A percentile compares a stretch with the other conserved stretches of the same genome.
phyloP scores from a whole-genome alignment of 2,113 vertebrate species.

The Cichladusa arquata region DNA sequence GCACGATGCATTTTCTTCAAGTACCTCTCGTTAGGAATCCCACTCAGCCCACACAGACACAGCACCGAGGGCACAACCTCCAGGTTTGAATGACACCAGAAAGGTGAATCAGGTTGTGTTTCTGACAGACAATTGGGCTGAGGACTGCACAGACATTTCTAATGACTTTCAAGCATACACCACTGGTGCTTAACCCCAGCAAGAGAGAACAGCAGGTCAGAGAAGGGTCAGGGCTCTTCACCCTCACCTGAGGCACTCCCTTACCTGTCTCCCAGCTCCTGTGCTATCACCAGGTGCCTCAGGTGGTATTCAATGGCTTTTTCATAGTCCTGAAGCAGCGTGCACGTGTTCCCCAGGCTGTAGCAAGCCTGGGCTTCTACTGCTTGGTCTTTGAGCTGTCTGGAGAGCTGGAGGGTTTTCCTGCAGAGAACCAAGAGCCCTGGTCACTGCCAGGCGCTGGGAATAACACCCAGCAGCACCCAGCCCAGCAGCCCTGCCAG shows the following conservation, averaged over 20 bases:
- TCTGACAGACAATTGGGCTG: background rate
- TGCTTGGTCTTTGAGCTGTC: constrained; percentile 91
- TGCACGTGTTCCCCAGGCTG: constrained; percentile 95
- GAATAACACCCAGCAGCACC: rapidly evolving
- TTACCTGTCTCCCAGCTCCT: constrained; percentile 93
- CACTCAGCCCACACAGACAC: background rate
- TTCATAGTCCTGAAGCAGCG: constrained; percentile 89
- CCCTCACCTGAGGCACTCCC: background rate
- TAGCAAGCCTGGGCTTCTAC: constrained; percentile 98
- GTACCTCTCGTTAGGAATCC: background rate
- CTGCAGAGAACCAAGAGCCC: constrained; percentile 52
- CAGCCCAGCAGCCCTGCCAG: background rate
- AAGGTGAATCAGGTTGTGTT: rapidly evolving
- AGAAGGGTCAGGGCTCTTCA: background rate
- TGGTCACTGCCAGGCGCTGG: background rate
- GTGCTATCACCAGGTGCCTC: constrained; percentile 92
- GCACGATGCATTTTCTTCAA: background rate
- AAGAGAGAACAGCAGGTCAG: background rate
- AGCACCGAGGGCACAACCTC: background rate
- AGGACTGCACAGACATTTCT: background rate
- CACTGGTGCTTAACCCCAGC: background rate
- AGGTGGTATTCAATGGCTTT: constrained; percentile 90
- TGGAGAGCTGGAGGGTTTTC: constrained; percentile 92
- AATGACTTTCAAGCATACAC: background rate
- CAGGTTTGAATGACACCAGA: background rate